These are phyloP conservation scores for Myiotriccus ornatus DNA, from an alignment of 2,797 vertebrate species.

Conservation along the genomic window DNA sequence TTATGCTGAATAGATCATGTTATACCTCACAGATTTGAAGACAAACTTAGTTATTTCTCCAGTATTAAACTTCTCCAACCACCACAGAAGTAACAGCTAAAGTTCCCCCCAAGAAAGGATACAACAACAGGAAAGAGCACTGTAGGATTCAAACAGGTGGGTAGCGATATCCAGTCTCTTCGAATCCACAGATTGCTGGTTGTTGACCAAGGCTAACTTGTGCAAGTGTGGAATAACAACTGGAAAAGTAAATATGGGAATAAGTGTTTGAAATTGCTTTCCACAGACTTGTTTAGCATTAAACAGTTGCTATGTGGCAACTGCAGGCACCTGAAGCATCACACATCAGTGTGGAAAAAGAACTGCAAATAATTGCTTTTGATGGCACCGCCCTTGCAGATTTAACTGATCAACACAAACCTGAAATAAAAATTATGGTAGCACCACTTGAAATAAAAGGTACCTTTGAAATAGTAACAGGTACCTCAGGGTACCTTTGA, in stretches of 20 bases:
- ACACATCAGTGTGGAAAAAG: background rate
- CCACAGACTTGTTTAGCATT: background rate
- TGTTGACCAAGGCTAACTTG: slow-evolving; percentile 93
- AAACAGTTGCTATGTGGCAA: background rate
- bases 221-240: slow-evolving; percentile 98
- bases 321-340: background rate
- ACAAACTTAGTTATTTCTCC: background rate
- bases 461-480: background rate
- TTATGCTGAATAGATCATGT: background rate
- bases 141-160: slow-evolving; percentile 97
- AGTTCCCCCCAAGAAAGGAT: slow-evolving; percentile 81
- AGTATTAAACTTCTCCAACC: background rate
- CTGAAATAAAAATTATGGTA: background rate
- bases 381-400: background rate
- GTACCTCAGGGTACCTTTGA: background rate
- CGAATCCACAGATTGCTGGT: slow-evolving; percentile 89
- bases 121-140: slow-evolving; percentile 99
- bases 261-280: background rate
- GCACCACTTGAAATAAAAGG: background rate
- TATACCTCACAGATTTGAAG: background rate
- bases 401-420: background rate
- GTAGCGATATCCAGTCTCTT: slow-evolving; percentile 95
- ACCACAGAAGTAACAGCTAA: background rate
- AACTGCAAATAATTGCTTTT: background rate
- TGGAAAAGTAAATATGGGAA: slow-evolving; percentile 61